phyloP scores from a whole-genome alignment of 2,797 vertebrate genomes.

The Craterocephalus amniculus region DNA sequence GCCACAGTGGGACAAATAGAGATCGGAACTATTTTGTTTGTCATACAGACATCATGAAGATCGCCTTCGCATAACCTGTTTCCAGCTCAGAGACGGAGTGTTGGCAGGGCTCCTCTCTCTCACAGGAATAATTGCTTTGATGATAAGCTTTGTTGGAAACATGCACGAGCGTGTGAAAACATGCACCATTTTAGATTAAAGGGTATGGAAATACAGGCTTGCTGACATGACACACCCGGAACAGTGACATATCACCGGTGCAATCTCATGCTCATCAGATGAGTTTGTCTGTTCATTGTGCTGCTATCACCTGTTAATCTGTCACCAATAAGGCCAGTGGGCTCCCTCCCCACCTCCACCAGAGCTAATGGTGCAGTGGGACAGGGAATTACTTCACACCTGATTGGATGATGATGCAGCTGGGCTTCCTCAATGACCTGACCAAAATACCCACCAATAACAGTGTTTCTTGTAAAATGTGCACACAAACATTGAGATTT shows the following conservation, averaged over 20 bases:
- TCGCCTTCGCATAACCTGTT: conserved; percentile 73
- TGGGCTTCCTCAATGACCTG: not conserved
- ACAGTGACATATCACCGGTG: conserved; percentile 22
- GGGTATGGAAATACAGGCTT: conserved; percentile 41
- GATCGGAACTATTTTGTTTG: conserved; percentile 57
- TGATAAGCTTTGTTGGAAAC: conserved; percentile 70
- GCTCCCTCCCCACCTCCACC: not conserved
- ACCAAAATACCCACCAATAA: not conserved
- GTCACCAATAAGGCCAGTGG: not conserved
- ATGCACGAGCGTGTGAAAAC: conserved; percentile 63
- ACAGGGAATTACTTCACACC: not conserved
- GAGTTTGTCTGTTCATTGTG: conserved; percentile 26
- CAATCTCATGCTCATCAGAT: conserved; percentile 46
- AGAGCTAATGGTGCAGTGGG: not conserved
- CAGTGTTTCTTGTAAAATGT: not conserved
- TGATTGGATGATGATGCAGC: not conserved
- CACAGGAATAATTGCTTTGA: conserved; percentile 77
- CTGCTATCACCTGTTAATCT: not conserved
- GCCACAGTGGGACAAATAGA: conserved; percentile 46
- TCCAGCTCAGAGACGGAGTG: conserved; percentile 67
- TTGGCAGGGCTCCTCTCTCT: conserved; percentile 64
- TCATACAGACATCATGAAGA: conserved; percentile 59
- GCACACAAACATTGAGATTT: not conserved
- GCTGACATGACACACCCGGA: conserved; percentile 8
- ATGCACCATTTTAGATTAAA: conserved; percentile 65